Evolutionary conservation across 1,140 invertebrate genomes (phyloP).

Genomic region (Drosophila lini): DNA sequence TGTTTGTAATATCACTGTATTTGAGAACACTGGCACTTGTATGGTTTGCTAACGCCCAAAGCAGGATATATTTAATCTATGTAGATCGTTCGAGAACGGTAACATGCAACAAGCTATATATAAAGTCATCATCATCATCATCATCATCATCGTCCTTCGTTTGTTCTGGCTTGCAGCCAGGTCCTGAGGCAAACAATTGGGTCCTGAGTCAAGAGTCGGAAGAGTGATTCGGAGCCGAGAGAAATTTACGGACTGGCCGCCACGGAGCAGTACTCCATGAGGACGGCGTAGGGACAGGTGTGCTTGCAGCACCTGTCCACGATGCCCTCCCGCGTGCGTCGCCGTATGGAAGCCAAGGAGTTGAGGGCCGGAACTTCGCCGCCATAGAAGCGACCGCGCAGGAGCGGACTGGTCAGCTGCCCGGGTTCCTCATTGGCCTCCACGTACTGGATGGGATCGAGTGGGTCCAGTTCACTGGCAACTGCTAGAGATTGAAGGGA

Average conservation of each 20-base stretch:
- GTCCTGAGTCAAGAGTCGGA: conserved; percentile 3
- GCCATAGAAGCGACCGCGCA: conserved; percentile 34
- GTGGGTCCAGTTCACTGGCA: conserved; percentile 42
- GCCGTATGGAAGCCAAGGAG: conserved; percentile 52
- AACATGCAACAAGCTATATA: conserved; percentile 46
- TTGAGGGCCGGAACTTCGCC: conserved; percentile 24
- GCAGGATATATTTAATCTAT: conserved; percentile 30
- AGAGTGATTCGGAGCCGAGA: not conserved
- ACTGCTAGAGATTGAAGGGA: conserved; percentile 19
- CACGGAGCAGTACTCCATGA: conserved; percentile 59
- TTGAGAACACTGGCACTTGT: not conserved
- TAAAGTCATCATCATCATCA: conserved; percentile 1
- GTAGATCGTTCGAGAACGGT: conserved; percentile 20
- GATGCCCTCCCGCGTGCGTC: conserved; percentile 65
- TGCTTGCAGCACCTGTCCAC: conserved; percentile 67
- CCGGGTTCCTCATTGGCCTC: conserved; percentile 46
- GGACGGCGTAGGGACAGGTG: conserved; percentile 31
- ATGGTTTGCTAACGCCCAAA: conserved; percentile 25
- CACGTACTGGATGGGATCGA: conserved; percentile 65
- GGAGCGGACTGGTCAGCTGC: conserved; percentile 1
- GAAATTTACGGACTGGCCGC: conserved; percentile 15
- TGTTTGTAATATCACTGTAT: not conserved
- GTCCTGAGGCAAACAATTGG: conserved; percentile 15
- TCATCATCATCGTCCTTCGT: not conserved
- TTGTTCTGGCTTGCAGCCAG: conserved; percentile 9